These are phyloP conservation scores for Gallinago jamesoni DNA, from an alignment of 2,113 vertebrate species.

Conservation along the genomic window DNA sequence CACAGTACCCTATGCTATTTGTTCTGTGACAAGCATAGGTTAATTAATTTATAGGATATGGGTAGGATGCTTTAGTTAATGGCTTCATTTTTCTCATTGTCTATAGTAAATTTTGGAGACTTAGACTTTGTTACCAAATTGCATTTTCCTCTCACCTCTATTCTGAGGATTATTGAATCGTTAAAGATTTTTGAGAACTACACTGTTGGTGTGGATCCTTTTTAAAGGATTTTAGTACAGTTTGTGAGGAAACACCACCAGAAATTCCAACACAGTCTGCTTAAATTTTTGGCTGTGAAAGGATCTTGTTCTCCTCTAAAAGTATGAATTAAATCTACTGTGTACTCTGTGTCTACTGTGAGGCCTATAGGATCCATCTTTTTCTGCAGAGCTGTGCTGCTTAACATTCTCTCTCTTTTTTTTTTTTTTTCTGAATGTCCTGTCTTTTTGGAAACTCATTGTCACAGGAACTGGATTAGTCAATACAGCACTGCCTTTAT, in stretches of 20 bases:
- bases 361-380: rapidly evolving
- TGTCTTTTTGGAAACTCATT: not conserved
- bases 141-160: not conserved
- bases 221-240: not conserved
- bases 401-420: not conserved
- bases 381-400: not conserved
- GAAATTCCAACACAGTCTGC: not conserved
- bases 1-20: not conserved
- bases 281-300: not conserved
- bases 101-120: not conserved
- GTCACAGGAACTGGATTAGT: not conserved
- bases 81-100: not conserved
- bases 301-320: not conserved
- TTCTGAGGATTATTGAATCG: not conserved
- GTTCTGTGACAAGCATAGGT: not conserved
- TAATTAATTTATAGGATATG: not conserved
- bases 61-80: not conserved
- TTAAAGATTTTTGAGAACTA: not conserved
- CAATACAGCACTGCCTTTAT: not conserved
- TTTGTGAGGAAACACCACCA: not conserved
- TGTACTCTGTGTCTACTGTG: not conserved
- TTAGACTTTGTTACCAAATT: not conserved
- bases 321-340: not conserved
- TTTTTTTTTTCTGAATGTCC: not conserved
- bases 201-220: not conserved